A percentile compares a stretch with the other conserved stretches of the same genome.
These are phyloP conservation scores for Eupithecia subfuscata DNA, from an alignment of 2,888 invertebrate genomes.

Conservation along the genomic window DNA sequence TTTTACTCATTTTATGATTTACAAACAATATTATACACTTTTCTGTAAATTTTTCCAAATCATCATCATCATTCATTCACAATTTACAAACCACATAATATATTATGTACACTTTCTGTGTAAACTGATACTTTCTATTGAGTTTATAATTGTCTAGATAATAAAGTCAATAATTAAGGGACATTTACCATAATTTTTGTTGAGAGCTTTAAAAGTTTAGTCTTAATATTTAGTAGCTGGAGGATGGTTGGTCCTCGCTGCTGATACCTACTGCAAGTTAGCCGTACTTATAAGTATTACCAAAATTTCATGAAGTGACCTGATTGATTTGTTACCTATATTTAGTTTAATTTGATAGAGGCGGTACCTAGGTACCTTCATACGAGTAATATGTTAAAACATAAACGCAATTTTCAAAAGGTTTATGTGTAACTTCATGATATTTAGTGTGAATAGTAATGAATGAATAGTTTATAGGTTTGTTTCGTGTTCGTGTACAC, in stretches of 20 bases:
- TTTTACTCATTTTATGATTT: not conserved
- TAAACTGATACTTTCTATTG: too few species aligned
- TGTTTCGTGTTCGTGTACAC: slow-evolving; percentile 30
- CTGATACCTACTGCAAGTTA: slow-evolving; percentile 43
- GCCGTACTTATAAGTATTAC: slow-evolving; percentile 43
- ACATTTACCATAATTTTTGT: not conserved
- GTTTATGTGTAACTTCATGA: slow-evolving; percentile 41
- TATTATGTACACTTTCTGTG: too few species aligned
- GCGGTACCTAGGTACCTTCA: too few species aligned
- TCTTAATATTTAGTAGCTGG: not conserved
- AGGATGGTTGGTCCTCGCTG: not conserved
- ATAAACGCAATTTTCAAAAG: not conserved
- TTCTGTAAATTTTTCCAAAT: too few species aligned
- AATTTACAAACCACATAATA: too few species aligned
- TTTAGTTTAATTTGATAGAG: not conserved
- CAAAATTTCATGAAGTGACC: slow-evolving; percentile 46
- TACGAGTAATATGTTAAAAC: too few species aligned
- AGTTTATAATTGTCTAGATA: too few species aligned
- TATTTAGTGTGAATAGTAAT: slow-evolving; percentile 34
- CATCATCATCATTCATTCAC: too few species aligned
- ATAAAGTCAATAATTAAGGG: not conserved
- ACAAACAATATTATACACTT: too few species aligned
- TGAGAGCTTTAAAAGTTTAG: too few species aligned
- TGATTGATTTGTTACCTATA: not conserved
- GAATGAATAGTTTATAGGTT: slow-evolving; percentile 37